Evolutionary conservation across 2,888 invertebrate species (phyloP), one percentile per base, ranked within the genome.

Genomic region (Macrosiphum euphorbiae): DNA sequence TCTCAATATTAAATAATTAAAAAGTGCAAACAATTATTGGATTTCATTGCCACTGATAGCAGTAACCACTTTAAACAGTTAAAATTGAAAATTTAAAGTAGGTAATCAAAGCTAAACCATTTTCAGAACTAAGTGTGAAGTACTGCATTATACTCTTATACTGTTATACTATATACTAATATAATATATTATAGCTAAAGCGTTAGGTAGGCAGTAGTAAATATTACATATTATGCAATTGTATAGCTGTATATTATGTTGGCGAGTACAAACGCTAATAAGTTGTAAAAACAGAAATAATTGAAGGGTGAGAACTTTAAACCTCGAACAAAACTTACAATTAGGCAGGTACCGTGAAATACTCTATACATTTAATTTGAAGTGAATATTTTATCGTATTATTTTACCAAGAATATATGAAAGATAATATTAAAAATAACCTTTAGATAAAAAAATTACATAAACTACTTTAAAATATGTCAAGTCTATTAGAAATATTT

Each of bases 401-500:
- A n/a, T 67, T 67, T 67, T 67, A n/a, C 13, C 4, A 7, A 5
- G 67, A 67, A 67, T 67, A n/a, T n/a, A n/a, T n/a, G 7, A 10
- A 35, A 35, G 35, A 78, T 78, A 78, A 20, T 35, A 78, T 35
- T 35, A 78, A 78, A 35, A 78, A 78, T 78, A 20, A 78, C 35
- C 16, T 35, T 78, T 20, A 35, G 78, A 78, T 78, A 78, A 78
- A 78, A 44, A 67, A 78, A 20, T 78, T 20, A 44, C n/a, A 90
- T 55, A 90, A 90, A 41, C 10, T n/a, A 26, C 16, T 24, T 24
- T 4, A 67, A 90, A 47, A n/a, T 61, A 90, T 47, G 47, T 90
- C 67, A n/a, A 67, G 90, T 90, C 47, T 44, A 24, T 67, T 88
- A n/a, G 4, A 88, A 88, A 3, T 50, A n/a, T 88, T 52, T 86